phyloP scores from a whole-genome alignment of 2,888 invertebrate species.

The Aporophyla lueneburgensis region DNA sequence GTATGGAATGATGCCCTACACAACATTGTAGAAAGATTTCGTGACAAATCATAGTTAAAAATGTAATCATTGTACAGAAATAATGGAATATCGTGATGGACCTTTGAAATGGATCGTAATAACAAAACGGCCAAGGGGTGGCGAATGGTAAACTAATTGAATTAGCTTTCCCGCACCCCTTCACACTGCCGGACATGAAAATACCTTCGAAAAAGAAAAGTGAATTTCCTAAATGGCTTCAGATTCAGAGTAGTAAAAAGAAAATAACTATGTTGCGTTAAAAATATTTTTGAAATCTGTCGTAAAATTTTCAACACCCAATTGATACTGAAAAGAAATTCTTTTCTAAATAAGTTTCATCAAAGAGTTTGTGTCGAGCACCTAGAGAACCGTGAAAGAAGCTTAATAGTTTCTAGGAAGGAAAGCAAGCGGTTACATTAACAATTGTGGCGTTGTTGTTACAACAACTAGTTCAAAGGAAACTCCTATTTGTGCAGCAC shows the following conservation, averaged over 20 bases:
- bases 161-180: slow-evolving; percentile 72
- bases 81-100: slow-evolving; percentile 60
- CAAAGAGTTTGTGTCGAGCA: slow-evolving; percentile 58
- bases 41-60: slow-evolving; percentile 64
- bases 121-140: slow-evolving; percentile 68
- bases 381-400: slow-evolving; percentile 63
- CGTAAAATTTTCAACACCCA: slow-evolving; percentile 52
- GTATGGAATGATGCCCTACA: slow-evolving; percentile 1
- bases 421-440: slow-evolving; percentile 73
- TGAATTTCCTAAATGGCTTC: slow-evolving; percentile 45
- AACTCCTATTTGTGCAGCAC: slow-evolving; percentile 84
- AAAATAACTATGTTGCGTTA: slow-evolving; percentile 24
- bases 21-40: slow-evolving; percentile 43
- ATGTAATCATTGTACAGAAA: slow-evolving; percentile 55
- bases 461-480: slow-evolving; percentile 86
- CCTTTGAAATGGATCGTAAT: slow-evolving; percentile 63
- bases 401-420: slow-evolving; percentile 76
- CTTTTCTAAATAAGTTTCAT: slow-evolving; percentile 54
- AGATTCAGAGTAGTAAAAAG: slow-evolving; percentile 18
- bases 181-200: slow-evolving; percentile 52
- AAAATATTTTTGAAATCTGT: slow-evolving; percentile 24
- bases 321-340: slow-evolving; percentile 43
- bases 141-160: slow-evolving; percentile 72
- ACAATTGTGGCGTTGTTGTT: slow-evolving; percentile 77
- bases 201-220: slow-evolving; percentile 45